phyloP scores from a whole-genome alignment of 2,888 invertebrate genomes.

The Trisateles emortualis region DNA sequence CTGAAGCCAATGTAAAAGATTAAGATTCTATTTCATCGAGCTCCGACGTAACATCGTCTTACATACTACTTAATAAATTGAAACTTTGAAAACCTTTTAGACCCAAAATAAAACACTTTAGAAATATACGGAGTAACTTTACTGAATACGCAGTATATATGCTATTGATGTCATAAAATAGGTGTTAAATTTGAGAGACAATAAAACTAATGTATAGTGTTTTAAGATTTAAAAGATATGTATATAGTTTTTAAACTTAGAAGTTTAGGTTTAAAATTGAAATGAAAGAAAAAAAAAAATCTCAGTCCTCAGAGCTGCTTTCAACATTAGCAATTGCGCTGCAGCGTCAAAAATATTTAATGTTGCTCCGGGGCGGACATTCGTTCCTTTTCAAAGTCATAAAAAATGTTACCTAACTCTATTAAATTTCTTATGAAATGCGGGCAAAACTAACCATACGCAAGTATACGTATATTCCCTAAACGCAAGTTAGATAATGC shows the following conservation, averaged over 20 bases:
- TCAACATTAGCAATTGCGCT: too few relatives aligned
- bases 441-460: slow-evolving; percentile 18
- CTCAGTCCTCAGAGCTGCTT: too few relatives aligned
- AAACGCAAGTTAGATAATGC: slow-evolving; percentile 44
- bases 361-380: too few relatives aligned
- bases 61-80: slow-evolving; percentile 17
- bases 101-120: slow-evolving; percentile 17
- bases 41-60: slow-evolving; percentile 17
- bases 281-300: too few relatives aligned
- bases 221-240: neutral
- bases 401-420: too few relatives aligned
- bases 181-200: slow-evolving; percentile 2
- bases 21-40: slow-evolving; percentile 17
- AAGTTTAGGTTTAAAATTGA: too few relatives aligned
- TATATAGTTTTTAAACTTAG: too few relatives aligned
- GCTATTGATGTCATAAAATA: slow-evolving; percentile 10
- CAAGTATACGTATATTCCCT: slow-evolving; percentile 34
- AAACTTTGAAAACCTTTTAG: slow-evolving; percentile 36
- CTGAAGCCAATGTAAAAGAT: too few relatives aligned
- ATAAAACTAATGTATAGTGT: neutral
- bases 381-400: too few relatives aligned
- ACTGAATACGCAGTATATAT: slow-evolving; percentile 2
- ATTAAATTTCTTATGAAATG: too few relatives aligned
- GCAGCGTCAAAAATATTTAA: too few relatives aligned
- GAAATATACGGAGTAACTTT: slow-evolving; percentile 9